phyloP scores from a whole-genome alignment of 2,113 vertebrate genomes.

The Hippocampus barbouri region DNA sequence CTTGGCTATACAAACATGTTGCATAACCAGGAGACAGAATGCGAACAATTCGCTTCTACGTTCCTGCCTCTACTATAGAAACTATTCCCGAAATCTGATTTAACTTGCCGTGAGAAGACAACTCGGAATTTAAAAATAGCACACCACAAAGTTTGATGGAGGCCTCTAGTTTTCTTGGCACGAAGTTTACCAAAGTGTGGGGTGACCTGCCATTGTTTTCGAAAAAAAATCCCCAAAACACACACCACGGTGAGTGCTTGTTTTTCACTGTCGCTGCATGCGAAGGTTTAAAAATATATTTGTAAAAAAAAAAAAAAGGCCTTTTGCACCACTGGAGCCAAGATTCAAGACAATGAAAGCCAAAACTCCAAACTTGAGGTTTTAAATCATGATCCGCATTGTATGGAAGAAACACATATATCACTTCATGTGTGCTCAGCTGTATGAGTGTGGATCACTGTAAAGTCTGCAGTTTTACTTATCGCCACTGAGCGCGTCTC shows the following conservation, averaged over 20 bases:
- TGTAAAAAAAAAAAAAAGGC: not conserved
- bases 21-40: not conserved
- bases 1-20: not conserved
- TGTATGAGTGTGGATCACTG: constrained; percentile 25
- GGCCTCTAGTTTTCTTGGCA: not conserved
- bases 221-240: not conserved
- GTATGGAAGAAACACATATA: constrained; percentile 34
- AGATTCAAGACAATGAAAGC: constrained; percentile 4
- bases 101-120: not conserved
- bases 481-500: constrained; percentile 31
- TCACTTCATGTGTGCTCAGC: constrained; percentile 9
- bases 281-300: constrained; percentile 7
- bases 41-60: not conserved
- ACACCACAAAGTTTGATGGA: not conserved
- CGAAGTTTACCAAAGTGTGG: not conserved
- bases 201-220: constrained; percentile 3
- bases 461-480: constrained; percentile 39
- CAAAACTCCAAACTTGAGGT: not conserved
- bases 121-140: not conserved
- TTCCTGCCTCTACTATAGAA: not conserved
- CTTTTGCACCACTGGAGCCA: constrained; percentile 5
- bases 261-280: not conserved
- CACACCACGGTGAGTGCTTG: not conserved
- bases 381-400: not conserved
- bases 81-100: not conserved